Base-by-base conservation (phyloP, 2,113 vertebrate species). In the Callipepla squamata region DNA sequence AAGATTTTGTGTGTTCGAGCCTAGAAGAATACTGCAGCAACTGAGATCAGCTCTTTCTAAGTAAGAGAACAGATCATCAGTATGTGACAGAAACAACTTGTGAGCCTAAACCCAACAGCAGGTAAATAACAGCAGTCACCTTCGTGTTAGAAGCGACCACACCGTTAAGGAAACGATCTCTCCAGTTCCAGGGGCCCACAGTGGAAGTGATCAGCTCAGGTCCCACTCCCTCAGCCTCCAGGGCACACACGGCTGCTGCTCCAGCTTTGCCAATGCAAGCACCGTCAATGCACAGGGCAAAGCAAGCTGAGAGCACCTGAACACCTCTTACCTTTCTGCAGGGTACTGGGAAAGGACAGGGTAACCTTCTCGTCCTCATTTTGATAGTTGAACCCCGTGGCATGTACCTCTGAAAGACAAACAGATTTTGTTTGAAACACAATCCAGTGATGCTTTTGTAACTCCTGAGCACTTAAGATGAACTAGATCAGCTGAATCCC, bases 331-430 rank as follows among this genome's bases (percentile, higher is more conserved):
- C 99, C 99, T 98, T 98, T 98, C 96, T 99, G 99, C 89, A 99
- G 98, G 76, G 97, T 98, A 62, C 98, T 99, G 85, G 99, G 99
- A 94, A 99, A 99, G 47, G 99, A 99, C 90, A 99, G 97, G n/a
- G 99, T 99, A 90, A 99, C 99, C 97, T 99, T 99, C 85, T 99
- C 99, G 92, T 99, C 99, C 97, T 99, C 99, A 5, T 99, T 99
- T 57, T 99, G 99, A 94, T 99, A 99, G 97, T 99, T 99, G 98
- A 99, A 99, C 87, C 99, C 99, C 26, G 99, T 99, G 48, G 99
- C 99, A 11, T 98, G 99, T 87, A 99, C 98, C 98, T 99, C 99
- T 99, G 94, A 15, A 97, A 82, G 58, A 58, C 81, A 94, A 70
- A 40, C 11, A 85, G n/a, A 59, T 7, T 5, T 11, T 9, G 25